phyloP scores from a whole-genome alignment of 2,888 invertebrate genomes.

The Mythimna impura region DNA sequence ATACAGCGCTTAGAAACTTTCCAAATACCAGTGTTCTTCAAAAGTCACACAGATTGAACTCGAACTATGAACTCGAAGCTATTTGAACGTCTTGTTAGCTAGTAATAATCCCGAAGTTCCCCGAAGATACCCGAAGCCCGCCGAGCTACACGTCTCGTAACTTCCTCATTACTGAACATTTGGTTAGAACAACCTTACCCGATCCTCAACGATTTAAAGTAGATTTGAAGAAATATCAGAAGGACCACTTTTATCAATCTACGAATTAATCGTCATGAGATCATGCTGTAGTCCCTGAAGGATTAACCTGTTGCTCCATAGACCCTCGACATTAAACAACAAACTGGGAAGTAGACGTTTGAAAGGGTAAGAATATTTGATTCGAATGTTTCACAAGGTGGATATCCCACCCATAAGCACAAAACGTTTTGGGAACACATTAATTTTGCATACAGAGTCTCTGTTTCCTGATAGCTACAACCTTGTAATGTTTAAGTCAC shows the following conservation, averaged over 20 bases:
- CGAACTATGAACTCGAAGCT: slow-evolving; percentile 26
- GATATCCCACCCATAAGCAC: too few relatives aligned
- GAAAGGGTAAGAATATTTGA: too few relatives aligned
- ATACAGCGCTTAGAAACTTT: slow-evolving; percentile 10
- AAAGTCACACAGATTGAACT: slow-evolving; percentile 11
- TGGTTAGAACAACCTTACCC: slow-evolving; percentile 44
- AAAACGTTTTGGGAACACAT: too few relatives aligned
- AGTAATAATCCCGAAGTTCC: slow-evolving; percentile 33
- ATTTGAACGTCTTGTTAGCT: slow-evolving; percentile 46
- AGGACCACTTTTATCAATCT: slow-evolving; percentile 1
- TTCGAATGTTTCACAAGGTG: too few relatives aligned
- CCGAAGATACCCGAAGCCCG: slow-evolving; percentile 17
- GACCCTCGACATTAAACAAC: background rate
- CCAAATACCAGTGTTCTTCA: slow-evolving; percentile 1
- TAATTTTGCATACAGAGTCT: too few relatives aligned
- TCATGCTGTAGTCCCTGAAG: too few relatives aligned
- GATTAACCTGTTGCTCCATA: background rate
- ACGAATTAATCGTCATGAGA: background rate
- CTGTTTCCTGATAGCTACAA: too few relatives aligned
- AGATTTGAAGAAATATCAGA: slow-evolving; percentile 17
- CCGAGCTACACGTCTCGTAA: slow-evolving; percentile 40
- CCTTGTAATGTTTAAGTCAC: too few relatives aligned
- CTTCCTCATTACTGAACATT: slow-evolving; percentile 62
- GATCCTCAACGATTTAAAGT: slow-evolving; percentile 19
- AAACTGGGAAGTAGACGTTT: background rate